Evolutionary conservation across 2,888 invertebrate species (phyloP), one percentile per base, ranked within the genome.

Genomic region (Drosophila atripex): DNA sequence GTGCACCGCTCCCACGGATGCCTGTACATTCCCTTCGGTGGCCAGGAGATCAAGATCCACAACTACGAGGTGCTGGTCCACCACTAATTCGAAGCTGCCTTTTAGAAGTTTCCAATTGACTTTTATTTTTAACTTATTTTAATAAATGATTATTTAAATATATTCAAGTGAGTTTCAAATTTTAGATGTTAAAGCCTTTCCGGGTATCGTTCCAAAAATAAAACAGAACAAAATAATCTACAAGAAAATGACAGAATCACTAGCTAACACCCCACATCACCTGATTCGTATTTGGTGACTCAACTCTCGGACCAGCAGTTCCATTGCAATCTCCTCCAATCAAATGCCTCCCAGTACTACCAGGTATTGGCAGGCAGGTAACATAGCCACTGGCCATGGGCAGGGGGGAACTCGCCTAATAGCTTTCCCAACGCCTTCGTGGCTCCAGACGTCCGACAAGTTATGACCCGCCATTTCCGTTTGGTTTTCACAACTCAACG

Each of bases 1-100:
- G 94, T 95, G 9, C 93, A 93, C 68, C 92, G 92, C 2, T 92
- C 92, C 9, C 92, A 93, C 21, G 43, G 43, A 18, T 43, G 43
- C 21, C 21, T 43, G 0, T 43, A 43, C 43, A 21, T 43, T 51
- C 92, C 93, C 1, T 93, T 85, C 61, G 91, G 89, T 32, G 91
- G 92, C 1, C 83, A 89, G 38, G 93, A 93, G 84, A 58, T 92
- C 7, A 79, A 90, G 28, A 72, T 89, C 32, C 89, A 78, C 39
- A 88, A 90, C 4, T 93, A 93, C 71, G 93, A 93, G 75, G 90
- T 90, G 12, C 78, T 90, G 3, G 21, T 43, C 5, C 21, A 41
- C 18, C 16, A 43, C 21, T 43, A 43, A 43, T 12, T 6, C 2
- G 12, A 18, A 21, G 18, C 35, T 41, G 25, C 23, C 23, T 2